Base-by-base conservation (phyloP, 1,140 invertebrate species). In the Macrostomum lignano region DNA sequence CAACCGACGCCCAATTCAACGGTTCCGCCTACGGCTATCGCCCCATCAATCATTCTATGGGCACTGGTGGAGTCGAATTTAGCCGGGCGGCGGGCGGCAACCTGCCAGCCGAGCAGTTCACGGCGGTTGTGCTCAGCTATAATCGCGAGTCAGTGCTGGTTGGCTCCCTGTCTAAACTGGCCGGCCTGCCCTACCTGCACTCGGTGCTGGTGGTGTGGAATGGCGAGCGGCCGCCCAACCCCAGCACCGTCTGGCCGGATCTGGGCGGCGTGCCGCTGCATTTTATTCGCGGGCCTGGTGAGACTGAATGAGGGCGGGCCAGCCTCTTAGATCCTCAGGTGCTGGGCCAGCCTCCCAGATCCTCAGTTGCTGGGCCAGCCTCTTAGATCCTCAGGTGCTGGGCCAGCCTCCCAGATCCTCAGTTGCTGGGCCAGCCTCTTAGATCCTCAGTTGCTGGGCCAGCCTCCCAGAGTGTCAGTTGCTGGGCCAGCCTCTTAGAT, bases 161-260 rank as follows among this genome's bases (percentile, higher is more conserved):
- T 36, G 76, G 77, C 46, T 79, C 79, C 0, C 51, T 96, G 21
- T 72, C 74, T 23, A 58, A 78, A 26, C 60, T 96, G 1, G 70
- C 81, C 44, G 78, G 78, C 1, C 55, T 96, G 21, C 86, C 88
- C 0, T 86, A 91, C 60, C 62, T 94, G 20, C 88, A 96, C 51
- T 84, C 86, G 61, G 81, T 96, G 2, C 64, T 94, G 0, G 78
- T 98, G 0, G 74, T 98, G 0, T 96, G 88, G 84, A 96, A 96
- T 56, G 84, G 76, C 29, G 72, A 73, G 0, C 67, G 70, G 43
- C 68, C 71, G 1, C 78, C 79, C 19, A 51, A 72, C 32, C 65
- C 70, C 33, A 71, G 78, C 48, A 61, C 88, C 21, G 65, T 72
- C 24, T 91, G 82, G 82, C 81, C 84, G 1, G 79, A 91, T 43